A percentile compares a stretch with the other conserved stretches of the same genome.
Conservation (phyloP, 2,797 vertebrate species). For the Dromococcyx pavoninus region DNA sequence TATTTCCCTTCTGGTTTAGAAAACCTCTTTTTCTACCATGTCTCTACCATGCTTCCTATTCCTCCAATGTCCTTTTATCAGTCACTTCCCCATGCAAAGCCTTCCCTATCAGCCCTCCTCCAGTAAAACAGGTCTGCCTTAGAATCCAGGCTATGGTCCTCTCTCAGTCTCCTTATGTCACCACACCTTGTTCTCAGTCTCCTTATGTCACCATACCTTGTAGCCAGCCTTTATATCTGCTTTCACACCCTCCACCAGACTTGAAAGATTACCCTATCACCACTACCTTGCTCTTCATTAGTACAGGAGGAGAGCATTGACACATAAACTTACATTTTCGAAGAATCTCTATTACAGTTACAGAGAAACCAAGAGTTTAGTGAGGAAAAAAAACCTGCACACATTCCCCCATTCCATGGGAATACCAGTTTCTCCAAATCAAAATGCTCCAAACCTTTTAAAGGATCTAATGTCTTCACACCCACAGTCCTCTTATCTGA, state of each 20-base stretch:
- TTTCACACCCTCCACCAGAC: not conserved
- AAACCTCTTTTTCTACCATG: not conserved
- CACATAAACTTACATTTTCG: not conserved
- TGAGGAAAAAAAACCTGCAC: not conserved
- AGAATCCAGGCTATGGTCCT: not conserved
- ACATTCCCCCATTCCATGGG: not conserved
- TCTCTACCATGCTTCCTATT: not conserved
- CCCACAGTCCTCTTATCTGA: not conserved
- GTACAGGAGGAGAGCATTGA: not conserved
- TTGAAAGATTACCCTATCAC: not conserved
- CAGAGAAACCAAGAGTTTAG: not conserved
- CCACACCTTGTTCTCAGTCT: not conserved
- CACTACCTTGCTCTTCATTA: not conserved
- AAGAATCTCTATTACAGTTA: not conserved
- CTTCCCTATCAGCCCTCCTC: not conserved
- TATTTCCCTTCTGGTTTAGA: slow-evolving; percentile 15
- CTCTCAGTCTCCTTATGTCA: not conserved
- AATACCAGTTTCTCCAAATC: not conserved
- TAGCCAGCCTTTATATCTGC: not conserved
- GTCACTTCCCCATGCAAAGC: not conserved
- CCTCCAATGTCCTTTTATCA: not conserved
- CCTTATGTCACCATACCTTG: not conserved
- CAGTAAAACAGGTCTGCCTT: not conserved
- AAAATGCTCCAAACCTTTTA: not conserved
- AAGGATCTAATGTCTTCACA: not conserved